A percentile compares a stretch with the other conserved stretches of the same genome.
Evolutionary conservation across 2,888 invertebrate genomes (phyloP).

Genomic region (Sphecodes monilicornis): DNA sequence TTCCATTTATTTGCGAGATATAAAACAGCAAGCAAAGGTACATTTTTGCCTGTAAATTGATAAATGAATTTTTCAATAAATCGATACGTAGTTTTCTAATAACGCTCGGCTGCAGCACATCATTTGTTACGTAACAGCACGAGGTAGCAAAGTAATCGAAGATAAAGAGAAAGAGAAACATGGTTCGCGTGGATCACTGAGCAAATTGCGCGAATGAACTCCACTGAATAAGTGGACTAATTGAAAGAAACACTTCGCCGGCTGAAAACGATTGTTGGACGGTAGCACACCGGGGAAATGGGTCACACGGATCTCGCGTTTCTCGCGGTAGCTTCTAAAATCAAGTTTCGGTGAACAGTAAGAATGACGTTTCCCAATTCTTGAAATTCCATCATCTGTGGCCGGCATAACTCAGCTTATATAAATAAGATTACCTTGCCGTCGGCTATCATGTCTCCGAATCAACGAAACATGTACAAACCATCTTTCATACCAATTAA

Average conservation of each 20-base stretch:
- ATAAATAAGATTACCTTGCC: neutral
- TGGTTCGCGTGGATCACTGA: neutral
- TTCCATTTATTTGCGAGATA: neutral
- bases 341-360: constrained; percentile 26
- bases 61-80: neutral
- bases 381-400: constrained; percentile 10
- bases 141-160: constrained; percentile 1
- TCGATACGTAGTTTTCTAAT: neutral
- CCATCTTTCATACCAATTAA: neutral
- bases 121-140: constrained; percentile 24
- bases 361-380: constrained; percentile 25
- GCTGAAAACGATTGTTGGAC: constrained; percentile 27
- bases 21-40: no score
- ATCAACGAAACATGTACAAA: neutral
- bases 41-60: neutral
- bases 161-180: neutral
- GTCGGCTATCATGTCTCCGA: neutral
- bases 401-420: neutral
- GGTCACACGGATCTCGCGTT: constrained; percentile 21
- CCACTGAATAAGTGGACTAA: constrained; percentile 21
- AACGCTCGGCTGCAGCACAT: neutral
- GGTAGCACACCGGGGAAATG: constrained; percentile 21
- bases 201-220: constrained; percentile 14
- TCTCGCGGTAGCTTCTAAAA: constrained; percentile 33
- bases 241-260: constrained; percentile 20